Evolutionary conservation across 2,113 vertebrate genomes (phyloP), one percentile per base, ranked within the genome.

Genomic region (Mobula birostris): DNA sequence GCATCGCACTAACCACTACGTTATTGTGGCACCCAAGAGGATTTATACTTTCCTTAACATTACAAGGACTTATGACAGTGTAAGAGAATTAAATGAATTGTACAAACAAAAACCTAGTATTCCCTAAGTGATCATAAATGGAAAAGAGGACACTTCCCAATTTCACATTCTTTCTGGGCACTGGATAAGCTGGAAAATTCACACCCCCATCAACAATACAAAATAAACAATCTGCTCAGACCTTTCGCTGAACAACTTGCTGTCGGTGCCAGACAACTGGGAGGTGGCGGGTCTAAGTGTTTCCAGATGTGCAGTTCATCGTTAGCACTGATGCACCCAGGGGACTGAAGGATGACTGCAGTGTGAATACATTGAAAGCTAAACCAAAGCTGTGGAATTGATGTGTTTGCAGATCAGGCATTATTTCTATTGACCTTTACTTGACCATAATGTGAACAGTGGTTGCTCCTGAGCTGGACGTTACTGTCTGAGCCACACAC

Each of bases 221-320:
- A 48, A 92, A 92, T 74, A 93, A 93, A 76, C 91, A 93, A 48
- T 56, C 24, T 4, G 9, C 70, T 76, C 27, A 93, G 91, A 93
- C 36, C 19, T 24, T 5, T 40, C 40, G 40, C 91, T 48, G 48
- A 93, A 74, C 91, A 74, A 93, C 40, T 70, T 93, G 91, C 68
- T 68, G 14, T 36, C 7, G 48, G 70, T 93, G 91, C 91, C 91
- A 76, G n/a, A 36, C 40, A 27, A 24, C 8, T 93, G 91, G 91
- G 91, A 74, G 70, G 68, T 56, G 91, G 24, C 17, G 27, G n/a
- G n/a, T 24, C 9, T 93, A 74, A 93, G 11, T 74, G 27, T 0
- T 93, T 93, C 91, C 91, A 93, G 91, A 74, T 76, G 70, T 27
- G 19, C 7, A 0, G 9, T 40, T 93, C 21, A 7, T 7, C 19